Percentiles rank a stretch among this genome's conserved stretches.
Evolutionary conservation across 2,113 vertebrate genomes (phyloP).

Genomic region (Stigmatopora nigra): DNA sequence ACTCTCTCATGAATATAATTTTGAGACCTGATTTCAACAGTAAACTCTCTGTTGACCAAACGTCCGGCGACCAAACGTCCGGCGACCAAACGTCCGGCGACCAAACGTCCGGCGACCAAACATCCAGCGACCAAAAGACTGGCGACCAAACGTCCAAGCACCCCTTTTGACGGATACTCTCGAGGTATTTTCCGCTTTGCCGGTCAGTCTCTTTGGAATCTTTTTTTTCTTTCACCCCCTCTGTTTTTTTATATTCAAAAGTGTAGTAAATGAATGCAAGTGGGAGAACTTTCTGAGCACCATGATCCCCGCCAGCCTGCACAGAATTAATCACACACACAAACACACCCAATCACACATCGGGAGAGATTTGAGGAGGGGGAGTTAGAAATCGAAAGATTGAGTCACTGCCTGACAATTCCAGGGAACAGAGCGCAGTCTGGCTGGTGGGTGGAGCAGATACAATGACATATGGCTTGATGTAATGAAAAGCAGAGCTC

Average conservation of each 20-base stretch:
- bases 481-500: conserved; percentile 70
- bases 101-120: too few species aligned
- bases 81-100: too few species aligned
- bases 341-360: conserved; percentile 17
- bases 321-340: conserved; percentile 34
- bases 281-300: conserved; percentile 25
- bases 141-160: too few species aligned
- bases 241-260: conserved; percentile 32
- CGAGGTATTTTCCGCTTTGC: conserved; percentile 28
- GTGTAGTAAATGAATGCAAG: conserved; percentile 19
- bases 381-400: conserved; percentile 19
- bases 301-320: neutral
- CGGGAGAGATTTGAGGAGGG: conserved; percentile 8
- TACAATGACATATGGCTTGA: conserved; percentile 54
- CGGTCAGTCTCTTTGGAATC: conserved; percentile 21
- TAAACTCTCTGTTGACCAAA: too few species aligned
- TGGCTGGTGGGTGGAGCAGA: conserved; percentile 52
- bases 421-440: conserved; percentile 53
- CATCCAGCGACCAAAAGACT: too few species aligned
- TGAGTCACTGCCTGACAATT: conserved; percentile 55
- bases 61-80: too few species aligned
- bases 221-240: neutral
- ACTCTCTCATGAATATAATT: too few species aligned
- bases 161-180: conserved; percentile 3
- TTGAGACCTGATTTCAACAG: too few species aligned